Evolutionary conservation across 2,113 vertebrate genomes (phyloP), one percentile per base, ranked within the genome.

Genomic region (Oxyura jamaicensis): DNA sequence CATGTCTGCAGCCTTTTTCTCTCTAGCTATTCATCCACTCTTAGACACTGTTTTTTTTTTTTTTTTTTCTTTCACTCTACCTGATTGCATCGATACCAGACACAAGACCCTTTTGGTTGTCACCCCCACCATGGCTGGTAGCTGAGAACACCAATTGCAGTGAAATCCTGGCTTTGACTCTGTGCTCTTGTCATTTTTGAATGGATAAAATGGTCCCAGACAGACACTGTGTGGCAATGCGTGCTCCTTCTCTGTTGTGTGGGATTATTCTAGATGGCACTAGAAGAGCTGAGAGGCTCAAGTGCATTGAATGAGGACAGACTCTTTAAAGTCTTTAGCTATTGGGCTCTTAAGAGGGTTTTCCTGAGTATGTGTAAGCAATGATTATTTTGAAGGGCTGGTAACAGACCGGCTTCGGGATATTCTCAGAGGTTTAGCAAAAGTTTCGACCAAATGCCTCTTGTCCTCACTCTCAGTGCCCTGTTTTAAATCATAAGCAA

Each of bases 211-310:
- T 58, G 46, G 14, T 67, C 41, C 26, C 29, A 71, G 41, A 41
- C 4, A 88, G 50, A 44, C 8, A 36, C 7, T 41, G 25, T 56
- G 58, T 93, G 75, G 56, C 13, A 52, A n/a, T 28, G 41, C 44
- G 79, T 23, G 3, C 12, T 82, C 35, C 26, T 87, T 31, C 29
- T 55, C n/a, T 59, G 7, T 58, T 48, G 11, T 31, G 19, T 29
- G 10, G 36, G 42, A 39, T 90, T 81, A 81, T 69, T 84, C 55
- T 94, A 58, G 53, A 48, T 72, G 65, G 31, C 65, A 73, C 69
- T 84, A 63, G 65, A 77, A 68, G 4, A 1, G 0, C 16, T 59
- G 68, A 81, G n/a, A 83, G 48, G 35, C 50, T 94, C 86, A 73
- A 58, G 46, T 35, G 55, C 48, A 63, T 80, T 79, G 58, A 67